Percentiles rank a stretch among this genome's conserved stretches.
These are phyloP conservation scores for Cryptoprocta ferox DNA, from an alignment of 2,797 vertebrate genomes.

Conservation along the genomic window DNA sequence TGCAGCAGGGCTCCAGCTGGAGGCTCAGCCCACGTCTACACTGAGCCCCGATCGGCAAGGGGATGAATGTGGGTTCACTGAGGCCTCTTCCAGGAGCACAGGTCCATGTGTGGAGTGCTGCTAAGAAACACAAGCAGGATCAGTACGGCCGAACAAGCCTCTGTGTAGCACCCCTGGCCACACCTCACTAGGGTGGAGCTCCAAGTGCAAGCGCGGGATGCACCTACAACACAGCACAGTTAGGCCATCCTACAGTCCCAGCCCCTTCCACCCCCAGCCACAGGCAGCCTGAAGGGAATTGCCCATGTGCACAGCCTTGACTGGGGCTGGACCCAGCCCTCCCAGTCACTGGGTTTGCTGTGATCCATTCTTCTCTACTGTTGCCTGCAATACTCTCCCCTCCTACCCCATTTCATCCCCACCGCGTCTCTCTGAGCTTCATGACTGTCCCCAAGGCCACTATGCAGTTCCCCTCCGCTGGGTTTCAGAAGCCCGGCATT, in stretches of 20 bases:
- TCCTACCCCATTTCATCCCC: not conserved
- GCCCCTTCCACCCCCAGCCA: not conserved
- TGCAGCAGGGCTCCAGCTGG: not conserved
- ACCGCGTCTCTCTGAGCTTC: not conserved
- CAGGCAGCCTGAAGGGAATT: not conserved
- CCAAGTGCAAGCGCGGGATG: not conserved
- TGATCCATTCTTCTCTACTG: not conserved
- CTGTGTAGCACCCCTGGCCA: not conserved
- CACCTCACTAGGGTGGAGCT: not conserved
- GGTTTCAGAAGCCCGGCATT: not conserved
- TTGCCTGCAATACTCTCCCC: not conserved
- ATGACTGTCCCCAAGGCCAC: not conserved
- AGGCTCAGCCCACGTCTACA: not conserved
- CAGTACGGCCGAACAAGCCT: not conserved
- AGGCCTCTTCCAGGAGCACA: not conserved
- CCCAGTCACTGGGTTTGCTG: not conserved
- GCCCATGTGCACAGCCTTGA: not conserved
- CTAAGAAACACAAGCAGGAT: not conserved
- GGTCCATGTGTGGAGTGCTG: not conserved
- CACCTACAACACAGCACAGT: not conserved
- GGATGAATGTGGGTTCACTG: not conserved
- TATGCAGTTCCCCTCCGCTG: not conserved
- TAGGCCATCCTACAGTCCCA: not conserved
- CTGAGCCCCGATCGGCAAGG: not conserved
- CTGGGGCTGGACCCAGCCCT: not conserved